These are phyloP conservation scores for Sebastes kiyomatsui DNA, from an alignment of 2,797 vertebrate species.

Conservation along the genomic window DNA sequence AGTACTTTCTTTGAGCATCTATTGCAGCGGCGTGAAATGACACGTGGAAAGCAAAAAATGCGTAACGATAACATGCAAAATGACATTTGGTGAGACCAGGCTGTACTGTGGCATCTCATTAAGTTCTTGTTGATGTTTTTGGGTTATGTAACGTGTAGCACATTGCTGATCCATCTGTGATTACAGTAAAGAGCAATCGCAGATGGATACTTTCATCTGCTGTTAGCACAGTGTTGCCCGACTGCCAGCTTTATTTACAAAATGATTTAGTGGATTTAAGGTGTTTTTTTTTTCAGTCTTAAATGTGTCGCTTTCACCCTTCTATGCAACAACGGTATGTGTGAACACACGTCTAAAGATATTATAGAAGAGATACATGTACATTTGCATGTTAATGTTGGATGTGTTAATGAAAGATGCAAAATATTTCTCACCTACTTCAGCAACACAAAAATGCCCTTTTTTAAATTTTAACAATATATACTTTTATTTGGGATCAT, in stretches of 20 bases:
- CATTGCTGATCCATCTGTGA: slow-evolving; percentile 50
- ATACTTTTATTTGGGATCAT: not conserved
- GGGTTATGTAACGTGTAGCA: slow-evolving; percentile 19
- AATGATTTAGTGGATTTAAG: slow-evolving; percentile 5
- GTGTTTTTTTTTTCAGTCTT: slow-evolving; percentile 4
- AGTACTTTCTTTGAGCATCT: not conserved
- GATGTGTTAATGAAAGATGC: slow-evolving; percentile 1
- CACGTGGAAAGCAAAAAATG: not conserved
- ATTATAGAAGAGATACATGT: not conserved
- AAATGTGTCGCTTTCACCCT: slow-evolving; percentile 18
- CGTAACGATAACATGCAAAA: accelerated
- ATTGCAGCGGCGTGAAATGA: not conserved
- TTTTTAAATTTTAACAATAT: not conserved
- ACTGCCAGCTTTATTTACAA: slow-evolving; percentile 42
- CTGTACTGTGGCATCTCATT: not conserved
- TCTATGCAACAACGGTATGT: not conserved
- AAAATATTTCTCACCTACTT: not conserved
- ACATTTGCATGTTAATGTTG: not conserved
- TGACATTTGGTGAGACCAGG: not conserved
- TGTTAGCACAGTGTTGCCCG: slow-evolving; percentile 16
- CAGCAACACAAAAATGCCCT: not conserved
- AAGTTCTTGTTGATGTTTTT: slow-evolving; percentile 27
- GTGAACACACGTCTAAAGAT: slow-evolving; percentile 17
- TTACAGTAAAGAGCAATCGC: slow-evolving; percentile 37
- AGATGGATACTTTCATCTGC: slow-evolving; percentile 48